Base-by-base conservation (phyloP, 1,140 invertebrate species). In the Dinoponera quadriceps region DNA sequence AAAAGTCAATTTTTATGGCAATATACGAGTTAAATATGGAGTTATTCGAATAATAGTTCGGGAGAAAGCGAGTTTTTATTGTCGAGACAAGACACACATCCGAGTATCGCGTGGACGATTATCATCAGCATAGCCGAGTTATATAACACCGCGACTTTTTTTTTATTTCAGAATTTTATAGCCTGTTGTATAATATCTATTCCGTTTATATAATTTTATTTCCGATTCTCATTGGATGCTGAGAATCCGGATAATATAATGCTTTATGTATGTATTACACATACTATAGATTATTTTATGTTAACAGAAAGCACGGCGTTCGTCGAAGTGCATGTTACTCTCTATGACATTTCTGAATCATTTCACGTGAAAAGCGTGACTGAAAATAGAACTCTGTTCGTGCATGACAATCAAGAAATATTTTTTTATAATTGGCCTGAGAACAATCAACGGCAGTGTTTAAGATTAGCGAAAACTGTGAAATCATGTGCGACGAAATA, bases 371-470 rank as follows among this genome's bases (percentile, higher is more conserved):
- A 74, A 82, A 77, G 48, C 38, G 57, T 18, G 63, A 72, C 55
- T 83, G 71, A 77, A 57, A 77, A 66, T 33, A 72, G 13, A 83
- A 48, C 54, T 66, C 3, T 55, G 72, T 83, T 85, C 25, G 55
- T 62, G 54, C 57, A 29, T 72, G 44, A 55, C 78, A 69, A 75
- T 84, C 54, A 71, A 84, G 81, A 54, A 29, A 72, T 88, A 87
- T 88, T 88, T 44, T 44, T 88, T 86, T 86, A 82, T 86, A 86
- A 86, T 86, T 88, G 63, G 74, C 82, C 62, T n/a, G 65, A 74
- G 51, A 14, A n/a, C n/a, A 54, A 84, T 74, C 63, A 81, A 25
- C 22, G 44, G 44, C 22, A 74, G n/a, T 66, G 82, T 82, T 77
- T 44, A 13, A 86, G 29, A 82, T 82, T 68, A 33, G 85, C 48